Evolutionary conservation across 1,140 invertebrate species (phyloP).

Genomic region (Vanessa atalanta): DNA sequence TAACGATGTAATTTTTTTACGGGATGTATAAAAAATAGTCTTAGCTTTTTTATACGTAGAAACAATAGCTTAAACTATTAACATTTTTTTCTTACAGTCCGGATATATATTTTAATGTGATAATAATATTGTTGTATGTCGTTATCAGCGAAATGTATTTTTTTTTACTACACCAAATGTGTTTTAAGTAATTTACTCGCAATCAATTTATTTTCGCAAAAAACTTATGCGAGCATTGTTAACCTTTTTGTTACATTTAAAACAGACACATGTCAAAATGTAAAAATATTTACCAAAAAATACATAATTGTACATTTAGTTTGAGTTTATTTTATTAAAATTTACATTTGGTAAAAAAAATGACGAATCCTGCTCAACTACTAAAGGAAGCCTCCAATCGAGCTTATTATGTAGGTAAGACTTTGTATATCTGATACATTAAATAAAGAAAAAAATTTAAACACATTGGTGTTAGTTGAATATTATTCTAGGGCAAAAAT

Average conservation of each 20-base stretch:
- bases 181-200: neutral
- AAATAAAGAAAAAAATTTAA: neutral
- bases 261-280: slow-evolving; percentile 2
- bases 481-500: slow-evolving; percentile 43
- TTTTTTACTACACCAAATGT: neutral
- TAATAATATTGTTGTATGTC: too few species aligned
- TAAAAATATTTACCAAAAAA: neutral
- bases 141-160: too few species aligned
- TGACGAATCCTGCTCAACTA: slow-evolving; percentile 26
- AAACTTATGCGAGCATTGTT: neutral
- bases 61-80: too few species aligned
- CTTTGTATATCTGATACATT: neutral
- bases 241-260: neutral
- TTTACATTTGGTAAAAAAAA: slow-evolving; percentile 8
- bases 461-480: slow-evolving; percentile 22
- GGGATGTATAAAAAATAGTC: too few species aligned
- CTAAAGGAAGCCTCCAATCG: slow-evolving; percentile 30
- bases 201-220: neutral
- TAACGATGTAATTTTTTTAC: too few species aligned
- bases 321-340: neutral
- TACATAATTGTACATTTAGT: neutral
- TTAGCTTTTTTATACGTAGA: too few species aligned
- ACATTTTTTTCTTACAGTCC: too few species aligned
- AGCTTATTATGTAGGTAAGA: slow-evolving; percentile 39
- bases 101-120: too few species aligned